phyloP scores from a whole-genome alignment of 2,113 vertebrate genomes.

The Amazona vittata region DNA sequence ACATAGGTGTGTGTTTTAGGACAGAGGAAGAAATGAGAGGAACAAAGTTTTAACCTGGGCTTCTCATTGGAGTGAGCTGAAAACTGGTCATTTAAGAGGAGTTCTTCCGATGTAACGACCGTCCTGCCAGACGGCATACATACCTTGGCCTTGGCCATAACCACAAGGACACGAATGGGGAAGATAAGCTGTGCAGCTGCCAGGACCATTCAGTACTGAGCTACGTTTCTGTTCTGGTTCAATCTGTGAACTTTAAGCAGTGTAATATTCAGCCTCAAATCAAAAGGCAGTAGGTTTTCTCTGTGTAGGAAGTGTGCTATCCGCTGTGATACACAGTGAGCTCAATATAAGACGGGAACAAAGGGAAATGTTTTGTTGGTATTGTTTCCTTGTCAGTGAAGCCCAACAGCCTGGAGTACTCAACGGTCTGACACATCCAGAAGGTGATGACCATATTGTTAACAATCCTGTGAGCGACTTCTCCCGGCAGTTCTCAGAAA shows the following conservation, averaged over 20 bases:
- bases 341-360: not conserved
- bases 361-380: conserved; percentile 35
- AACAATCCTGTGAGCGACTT: conserved; percentile 71
- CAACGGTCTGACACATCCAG: conserved; percentile 50
- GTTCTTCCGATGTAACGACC: no score
- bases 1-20: not conserved
- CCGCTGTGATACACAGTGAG: not conserved
- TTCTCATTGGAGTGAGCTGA: not conserved
- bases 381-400: conserved; percentile 49
- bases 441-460: conserved; percentile 75
- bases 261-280: not conserved
- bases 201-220: not conserved
- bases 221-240: not conserved
- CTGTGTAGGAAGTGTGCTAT: not conserved
- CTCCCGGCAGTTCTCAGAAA: conserved; percentile 66
- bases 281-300: not conserved
- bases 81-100: not conserved
- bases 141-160: not conserved
- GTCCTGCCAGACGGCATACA: fast-evolving
- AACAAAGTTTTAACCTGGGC: not conserved
- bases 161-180: not conserved
- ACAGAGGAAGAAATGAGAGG: not conserved
- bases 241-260: not conserved
- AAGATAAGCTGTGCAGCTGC: not conserved
- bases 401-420: not conserved